Conservation (phyloP, 2,113 vertebrate species). For the Apus apus region DNA sequence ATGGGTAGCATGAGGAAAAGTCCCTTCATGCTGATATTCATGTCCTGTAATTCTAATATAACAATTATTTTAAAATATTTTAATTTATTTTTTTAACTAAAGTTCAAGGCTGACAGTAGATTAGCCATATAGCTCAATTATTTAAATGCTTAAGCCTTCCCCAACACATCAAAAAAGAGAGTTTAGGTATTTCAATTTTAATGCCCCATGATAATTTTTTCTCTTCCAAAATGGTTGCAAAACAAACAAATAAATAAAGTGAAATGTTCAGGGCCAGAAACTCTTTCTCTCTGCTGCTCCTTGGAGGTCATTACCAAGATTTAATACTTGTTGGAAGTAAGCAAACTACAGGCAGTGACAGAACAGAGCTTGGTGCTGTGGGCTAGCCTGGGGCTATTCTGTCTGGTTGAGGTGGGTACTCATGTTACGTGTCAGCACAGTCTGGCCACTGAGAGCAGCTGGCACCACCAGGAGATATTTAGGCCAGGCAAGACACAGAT, state of each 20-base stretch:
- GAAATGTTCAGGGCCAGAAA: neutral
- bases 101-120: neutral
- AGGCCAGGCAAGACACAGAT: neutral
- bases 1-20: accelerated
- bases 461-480: neutral
- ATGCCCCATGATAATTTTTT: neutral
- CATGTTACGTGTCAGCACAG: accelerated
- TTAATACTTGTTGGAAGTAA: neutral
- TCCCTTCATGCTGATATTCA: neutral
- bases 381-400: accelerated
- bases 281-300: neutral
- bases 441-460: neutral
- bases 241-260: neutral
- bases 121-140: neutral
- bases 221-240: neutral
- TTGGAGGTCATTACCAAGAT: neutral
- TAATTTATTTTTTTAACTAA: constrained; percentile 17
- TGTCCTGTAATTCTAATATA: neutral
- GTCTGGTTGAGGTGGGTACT: too few relatives aligned
- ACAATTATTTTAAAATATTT: constrained; percentile 17
- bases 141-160: neutral
- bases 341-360: neutral
- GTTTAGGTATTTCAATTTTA: neutral
- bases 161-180: neutral
- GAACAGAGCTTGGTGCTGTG: neutral